A percentile compares a stretch with the other conserved stretches of the same genome.
Conservation (phyloP, 1,140 invertebrate genomes). For the Frieseomelitta varia region DNA sequence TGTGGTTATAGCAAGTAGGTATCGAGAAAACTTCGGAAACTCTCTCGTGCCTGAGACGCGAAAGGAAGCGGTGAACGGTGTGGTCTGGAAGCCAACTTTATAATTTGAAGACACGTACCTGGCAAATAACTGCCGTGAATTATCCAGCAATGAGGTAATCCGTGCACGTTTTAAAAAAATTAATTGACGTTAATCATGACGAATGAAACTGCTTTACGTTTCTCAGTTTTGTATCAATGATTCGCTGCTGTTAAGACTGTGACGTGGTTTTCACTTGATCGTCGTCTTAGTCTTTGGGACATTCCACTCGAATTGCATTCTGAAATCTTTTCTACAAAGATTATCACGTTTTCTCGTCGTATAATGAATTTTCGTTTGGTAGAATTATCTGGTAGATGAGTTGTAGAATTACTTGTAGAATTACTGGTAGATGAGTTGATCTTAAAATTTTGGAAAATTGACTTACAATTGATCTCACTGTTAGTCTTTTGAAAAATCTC, state of each 20-base stretch:
- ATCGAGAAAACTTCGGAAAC: background rate
- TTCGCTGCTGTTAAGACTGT: no score
- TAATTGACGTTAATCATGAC: background rate
- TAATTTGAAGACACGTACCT: background rate
- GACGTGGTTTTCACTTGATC: no score
- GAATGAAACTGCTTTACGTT: conserved; percentile 1
- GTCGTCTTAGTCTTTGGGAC: background rate
- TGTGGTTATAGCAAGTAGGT: background rate
- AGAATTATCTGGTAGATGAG: no score
- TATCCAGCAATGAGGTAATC: background rate
- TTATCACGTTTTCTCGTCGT: no score
- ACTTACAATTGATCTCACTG: no score
- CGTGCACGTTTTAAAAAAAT: background rate
- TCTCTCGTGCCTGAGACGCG: background rate
- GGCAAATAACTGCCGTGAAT: background rate
- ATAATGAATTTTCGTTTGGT: background rate
- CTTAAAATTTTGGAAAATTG: no score
- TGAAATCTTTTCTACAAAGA: no score
- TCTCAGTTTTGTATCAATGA: no score
- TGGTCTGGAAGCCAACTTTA: background rate
- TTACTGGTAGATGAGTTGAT: no score
- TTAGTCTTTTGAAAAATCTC: background rate
- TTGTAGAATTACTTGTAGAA: no score
- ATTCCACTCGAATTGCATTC: no score
- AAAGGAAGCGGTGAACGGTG: background rate